phyloP scores from a whole-genome alignment of 2,113 vertebrate species.

The Polypterus senegalus region DNA sequence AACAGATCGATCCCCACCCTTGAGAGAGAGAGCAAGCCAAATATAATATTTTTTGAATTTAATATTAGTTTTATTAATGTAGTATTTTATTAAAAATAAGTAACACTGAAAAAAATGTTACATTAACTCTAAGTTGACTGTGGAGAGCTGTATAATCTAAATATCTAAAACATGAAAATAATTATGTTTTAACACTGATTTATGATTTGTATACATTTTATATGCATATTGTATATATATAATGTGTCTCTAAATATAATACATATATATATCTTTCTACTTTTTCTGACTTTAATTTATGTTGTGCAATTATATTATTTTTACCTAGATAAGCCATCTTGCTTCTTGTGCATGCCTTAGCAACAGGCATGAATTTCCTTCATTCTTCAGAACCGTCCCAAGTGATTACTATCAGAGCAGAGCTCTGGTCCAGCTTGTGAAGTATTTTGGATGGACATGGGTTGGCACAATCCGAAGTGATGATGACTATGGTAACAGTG shows the following conservation, averaged over 20 bases:
- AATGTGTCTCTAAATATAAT: neutral
- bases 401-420: slow-evolving; percentile 44
- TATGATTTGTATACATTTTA: neutral
- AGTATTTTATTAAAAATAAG: too few species aligned
- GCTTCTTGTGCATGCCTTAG: slow-evolving; percentile 52
- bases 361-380: slow-evolving; percentile 36
- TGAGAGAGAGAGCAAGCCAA: too few species aligned
- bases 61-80: too few species aligned
- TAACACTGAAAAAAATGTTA: too few species aligned
- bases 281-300: neutral
- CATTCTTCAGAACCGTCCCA: slow-evolving; percentile 50
- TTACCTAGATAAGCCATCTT: slow-evolving; percentile 43
- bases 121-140: too few species aligned
- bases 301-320: slow-evolving; percentile 3
- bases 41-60: too few species aligned
- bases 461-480: slow-evolving; percentile 47
- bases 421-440: slow-evolving; percentile 41
- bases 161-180: neutral
- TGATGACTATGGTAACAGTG: slow-evolving; percentile 52
- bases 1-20: too few species aligned
- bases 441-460: slow-evolving; percentile 54
- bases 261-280: neutral
- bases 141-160: neutral
- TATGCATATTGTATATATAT: neutral
- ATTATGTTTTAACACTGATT: neutral